Base-by-base conservation (phyloP, 2,797 vertebrate species). In the Thalassophryne amazonica region DNA sequence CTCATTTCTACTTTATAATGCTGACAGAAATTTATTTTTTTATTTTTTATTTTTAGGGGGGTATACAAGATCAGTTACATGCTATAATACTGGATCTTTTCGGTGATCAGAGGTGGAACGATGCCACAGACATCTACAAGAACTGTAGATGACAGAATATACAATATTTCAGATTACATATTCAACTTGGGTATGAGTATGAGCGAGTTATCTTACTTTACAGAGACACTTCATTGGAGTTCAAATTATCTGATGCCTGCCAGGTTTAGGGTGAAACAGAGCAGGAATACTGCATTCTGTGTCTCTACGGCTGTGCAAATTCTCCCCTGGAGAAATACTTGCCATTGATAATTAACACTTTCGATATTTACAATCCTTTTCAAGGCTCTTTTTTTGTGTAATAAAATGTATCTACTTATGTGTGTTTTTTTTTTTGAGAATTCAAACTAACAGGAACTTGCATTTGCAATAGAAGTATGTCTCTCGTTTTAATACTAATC, bases 401-500 rank as follows among this genome's bases (percentile, higher is more conserved):
- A 79, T 9, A 10, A 0, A 70, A 69, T 4, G 36, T 59, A 51
- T 72, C 53, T 65, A 64, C 16, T 27, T 73, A 61, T n/a, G n/a
- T n/a, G 56, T 60, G 38, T 65, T 76, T 36, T 52, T 60, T 64
- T 40, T 69, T 63, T 15, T 21, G 29, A 64, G 60, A 78, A 69
- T 60, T 69, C 43, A 61, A 72, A 61, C 49, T 49, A 20, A 42
- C 23, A 18, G 23, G 32, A 48, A 48, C 38, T 13, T 33, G 27
- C 25, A 49, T 17, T 55, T 41, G 34, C 16, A 29, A 31, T 21
- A 8, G 45, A 40, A 22, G 28, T 54, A 36, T 43, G 30, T 30
- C 25, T 6, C 17, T 78, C 58, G 63, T 56, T 77, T 71, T 58
- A 73, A 80, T 77, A 76, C 74, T 80, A 76, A 85, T 82, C 73